Evolutionary conservation across 1,140 invertebrate genomes (phyloP), one percentile per base, ranked within the genome.

Genomic region (Apis cerana): DNA sequence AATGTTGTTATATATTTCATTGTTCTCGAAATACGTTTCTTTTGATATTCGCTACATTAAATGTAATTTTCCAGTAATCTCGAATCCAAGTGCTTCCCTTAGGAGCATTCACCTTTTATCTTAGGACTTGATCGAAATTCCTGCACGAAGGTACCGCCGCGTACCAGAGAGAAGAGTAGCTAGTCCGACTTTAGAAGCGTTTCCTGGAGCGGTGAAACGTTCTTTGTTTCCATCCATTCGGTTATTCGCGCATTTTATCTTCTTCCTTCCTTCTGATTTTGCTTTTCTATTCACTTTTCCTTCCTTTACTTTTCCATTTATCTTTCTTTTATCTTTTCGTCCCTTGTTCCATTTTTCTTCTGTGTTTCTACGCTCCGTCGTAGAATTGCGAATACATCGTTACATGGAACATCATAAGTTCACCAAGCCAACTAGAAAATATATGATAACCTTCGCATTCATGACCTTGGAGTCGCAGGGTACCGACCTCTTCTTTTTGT

Each of bases 401-500:
- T 33, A 83, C 80, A 75, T n/a, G 64, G 61, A 75, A 85, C 76
- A 76, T 85, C 70, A 83, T 86, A 89, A 89, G 90, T 87, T 86
- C 68, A 74, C 78, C 83, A 79, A 52, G 62, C 83, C 56, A 64
- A 78, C 82, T 83, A 70, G 85, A 71, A 83, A 70, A 89, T 83
- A 0, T 27, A 84, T 91, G 90, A 92, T 90, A 90, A 93, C 91
- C 92, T 93, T 92, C 90, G 89, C 83, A 88, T 91, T 91, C 86
- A 78, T 90, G 91, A 93, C 92, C 92, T 93, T 94, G 92, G 90
- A 86, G 82, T 89, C 87, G 84, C 82, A 67, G 80, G 82, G 65
- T 80, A 80, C 68, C 74, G 70, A 58, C 48, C 61, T 50, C 64
- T 75, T 79, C 76, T 79, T 81, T 65, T 23, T 69, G 65, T 15